These are phyloP conservation scores for Nezara viridula DNA, from an alignment of 2,888 invertebrate genomes.

Conservation along the genomic window DNA sequence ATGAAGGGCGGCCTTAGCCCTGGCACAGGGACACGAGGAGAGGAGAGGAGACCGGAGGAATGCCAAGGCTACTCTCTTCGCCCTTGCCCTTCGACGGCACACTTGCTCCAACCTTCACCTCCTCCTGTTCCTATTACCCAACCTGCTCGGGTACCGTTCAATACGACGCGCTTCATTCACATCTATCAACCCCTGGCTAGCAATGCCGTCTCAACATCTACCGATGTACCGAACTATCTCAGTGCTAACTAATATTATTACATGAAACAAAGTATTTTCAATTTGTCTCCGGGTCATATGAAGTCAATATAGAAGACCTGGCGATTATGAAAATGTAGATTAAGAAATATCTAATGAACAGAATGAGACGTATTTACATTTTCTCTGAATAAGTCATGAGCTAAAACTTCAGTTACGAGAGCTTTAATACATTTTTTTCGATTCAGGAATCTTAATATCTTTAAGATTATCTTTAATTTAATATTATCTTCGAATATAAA, in stretches of 20 bases:
- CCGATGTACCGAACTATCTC: too few species aligned
- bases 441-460: not conserved
- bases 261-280: too few species aligned
- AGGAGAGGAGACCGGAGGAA: not conserved
- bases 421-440: not conserved
- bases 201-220: too few species aligned
- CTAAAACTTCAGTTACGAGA: not conserved
- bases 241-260: too few species aligned
- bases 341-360: not conserved
- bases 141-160: not conserved
- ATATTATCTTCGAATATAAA: not conserved
- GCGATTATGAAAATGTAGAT: not conserved
- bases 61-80: constrained; percentile 38
- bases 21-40: not conserved
- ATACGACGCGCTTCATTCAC: not conserved
- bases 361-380: not conserved
- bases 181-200: not conserved
- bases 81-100: not conserved
- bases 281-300: too few species aligned
- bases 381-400: constrained; percentile 11
- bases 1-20: too few species aligned
- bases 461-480: not conserved
- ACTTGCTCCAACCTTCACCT: not conserved
- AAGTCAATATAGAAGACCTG: not conserved
- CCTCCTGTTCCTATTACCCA: not conserved